Evolutionary conservation across 1,140 invertebrate genomes (phyloP).

Genomic region (Lineus longissimus): DNA sequence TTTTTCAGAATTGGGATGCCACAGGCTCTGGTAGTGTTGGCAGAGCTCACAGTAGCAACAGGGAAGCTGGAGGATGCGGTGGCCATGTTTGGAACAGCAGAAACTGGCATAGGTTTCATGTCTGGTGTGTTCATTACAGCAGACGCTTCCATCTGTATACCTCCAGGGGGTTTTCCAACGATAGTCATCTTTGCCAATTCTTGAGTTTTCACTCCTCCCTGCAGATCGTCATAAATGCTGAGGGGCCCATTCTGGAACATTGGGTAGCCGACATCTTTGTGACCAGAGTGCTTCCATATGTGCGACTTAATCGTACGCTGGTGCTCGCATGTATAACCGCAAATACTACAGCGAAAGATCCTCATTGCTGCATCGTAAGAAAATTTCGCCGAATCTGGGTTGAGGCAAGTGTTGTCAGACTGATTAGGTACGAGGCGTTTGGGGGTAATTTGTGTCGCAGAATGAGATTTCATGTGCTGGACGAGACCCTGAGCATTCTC

Average conservation of each 20-base stretch:
- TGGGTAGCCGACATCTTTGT: slow-evolving; percentile 49
- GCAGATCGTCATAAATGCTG: slow-evolving; percentile 42
- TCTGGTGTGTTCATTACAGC: too few relatives aligned
- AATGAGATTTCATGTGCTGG: neutral
- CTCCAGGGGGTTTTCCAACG: too few relatives aligned
- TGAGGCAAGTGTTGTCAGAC: neutral
- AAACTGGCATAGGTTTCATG: too few relatives aligned
- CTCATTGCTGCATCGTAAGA: slow-evolving; percentile 33
- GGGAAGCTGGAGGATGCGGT: too few relatives aligned
- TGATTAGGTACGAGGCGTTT: neutral
- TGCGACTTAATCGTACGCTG: slow-evolving; percentile 54
- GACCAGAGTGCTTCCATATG: slow-evolving; percentile 53
- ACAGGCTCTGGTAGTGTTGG: too few relatives aligned
- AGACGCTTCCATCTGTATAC: too few relatives aligned
- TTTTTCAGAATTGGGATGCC: too few relatives aligned
- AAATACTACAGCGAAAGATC: slow-evolving; percentile 45
- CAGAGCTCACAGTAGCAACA: too few relatives aligned
- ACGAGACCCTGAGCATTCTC: neutral
- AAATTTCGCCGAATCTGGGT: slow-evolving; percentile 22
- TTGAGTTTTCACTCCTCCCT: too few relatives aligned
- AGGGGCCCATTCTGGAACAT: slow-evolving; percentile 52
- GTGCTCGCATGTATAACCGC: slow-evolving; percentile 49
- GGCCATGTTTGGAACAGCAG: too few relatives aligned
- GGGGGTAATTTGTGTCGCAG: neutral
- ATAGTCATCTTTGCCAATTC: too few relatives aligned